Base-by-base conservation (phyloP, 2,797 vertebrate genomes). In the Cottoperca gobio region DNA sequence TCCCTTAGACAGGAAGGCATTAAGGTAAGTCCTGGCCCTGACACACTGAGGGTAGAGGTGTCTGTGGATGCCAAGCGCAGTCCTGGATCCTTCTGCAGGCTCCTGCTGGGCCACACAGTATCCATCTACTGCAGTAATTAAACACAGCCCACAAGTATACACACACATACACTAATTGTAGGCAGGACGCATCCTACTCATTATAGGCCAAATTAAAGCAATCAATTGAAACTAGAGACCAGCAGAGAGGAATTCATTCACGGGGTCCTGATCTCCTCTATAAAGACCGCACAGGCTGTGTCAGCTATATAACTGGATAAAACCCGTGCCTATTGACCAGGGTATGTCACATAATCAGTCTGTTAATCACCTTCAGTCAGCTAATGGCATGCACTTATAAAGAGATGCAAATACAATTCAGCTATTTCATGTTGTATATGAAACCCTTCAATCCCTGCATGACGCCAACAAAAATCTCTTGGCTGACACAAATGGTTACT, bases 71-170 rank as follows among this genome's bases (percentile, higher is more conserved):
- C 76, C 80, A 86, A 75, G 70, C 65, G 59, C 83, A 70, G 84
- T 77, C 33, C 28, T 62, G 73, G 70, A 88, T 84, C 83, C 82
- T 89, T 68, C 77, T 89, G 84, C 64, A 78, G 69, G 28, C 70
- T 72, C 84, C 80, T 83, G 74, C 89, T 70, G 86, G 84, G 85
- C 72, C 84, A 81, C 88, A 76, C 86, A 71, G 86, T 80, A 86
- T 89, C 83, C 72, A 79, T 88, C 85, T 71, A 81, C 89, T 89
- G 88, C 87, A 84, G 90, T 93, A 92, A 92, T 93, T 93, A 93
- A 92, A 90, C 86, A 86, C 79, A 82, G 79, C 76, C 77, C 80
- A 74, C 73, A 70, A 72, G 62, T 50, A 78, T 10, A 79, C 88
- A 77, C 28, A 73, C 50, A 73, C 46, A 68, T 42, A 73, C 71